phyloP scores from a whole-genome alignment of 2,113 vertebrate species.

The Lathamus discolor region DNA sequence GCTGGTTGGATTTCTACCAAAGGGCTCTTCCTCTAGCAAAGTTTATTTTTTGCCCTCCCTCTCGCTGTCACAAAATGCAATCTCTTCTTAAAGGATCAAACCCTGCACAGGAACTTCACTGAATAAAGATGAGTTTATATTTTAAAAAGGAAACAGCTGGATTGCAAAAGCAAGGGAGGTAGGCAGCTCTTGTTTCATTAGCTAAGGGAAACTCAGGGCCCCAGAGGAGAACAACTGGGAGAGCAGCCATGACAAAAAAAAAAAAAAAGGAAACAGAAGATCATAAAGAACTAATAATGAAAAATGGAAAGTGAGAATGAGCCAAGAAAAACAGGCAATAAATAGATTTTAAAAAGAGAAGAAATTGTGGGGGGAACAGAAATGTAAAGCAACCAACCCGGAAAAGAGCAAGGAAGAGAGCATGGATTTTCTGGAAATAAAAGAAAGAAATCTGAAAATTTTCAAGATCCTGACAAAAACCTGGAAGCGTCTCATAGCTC shows the following conservation, averaged over 20 bases:
- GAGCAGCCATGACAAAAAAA: constrained; percentile 72
- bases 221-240: constrained; percentile 79
- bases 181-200: constrained; percentile 76
- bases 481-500: background rate
- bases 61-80: constrained; percentile 75
- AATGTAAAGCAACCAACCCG: constrained; percentile 24
- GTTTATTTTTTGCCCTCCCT: constrained; percentile 55
- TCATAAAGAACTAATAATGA: constrained; percentile 85
- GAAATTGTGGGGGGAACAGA: background rate
- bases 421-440: constrained; percentile 41
- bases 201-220: constrained; percentile 73
- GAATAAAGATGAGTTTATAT: constrained; percentile 78
- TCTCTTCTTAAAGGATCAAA: constrained; percentile 74
- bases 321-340: constrained; percentile 85
- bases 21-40: constrained; percentile 67
- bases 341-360: constrained; percentile 67
- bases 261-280: constrained; percentile 74
- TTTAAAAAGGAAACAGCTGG: constrained; percentile 91
- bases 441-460: constrained; percentile 44
- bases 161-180: constrained; percentile 75
- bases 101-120: constrained; percentile 66
- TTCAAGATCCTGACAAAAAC: background rate
- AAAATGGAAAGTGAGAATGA: constrained; percentile 78
- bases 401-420: constrained; percentile 45
- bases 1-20: constrained; percentile 80